Evolutionary conservation across 2,113 vertebrate genomes (phyloP).

Genomic region (Damaliscus lunatus): DNA sequence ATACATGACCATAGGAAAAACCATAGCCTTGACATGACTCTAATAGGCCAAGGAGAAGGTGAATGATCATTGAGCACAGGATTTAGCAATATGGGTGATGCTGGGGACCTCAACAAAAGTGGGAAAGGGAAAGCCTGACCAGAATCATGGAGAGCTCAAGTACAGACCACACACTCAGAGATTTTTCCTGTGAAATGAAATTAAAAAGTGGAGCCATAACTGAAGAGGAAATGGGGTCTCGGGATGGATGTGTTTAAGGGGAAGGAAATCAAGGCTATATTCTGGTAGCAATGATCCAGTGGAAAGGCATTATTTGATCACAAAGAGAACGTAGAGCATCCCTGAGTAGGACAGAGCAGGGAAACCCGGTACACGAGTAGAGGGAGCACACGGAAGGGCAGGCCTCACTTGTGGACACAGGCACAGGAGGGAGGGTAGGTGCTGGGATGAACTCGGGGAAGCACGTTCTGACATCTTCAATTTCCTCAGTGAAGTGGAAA

Average conservation of each 20-base stretch:
- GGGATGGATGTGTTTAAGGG: neutral
- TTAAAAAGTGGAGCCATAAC: neutral
- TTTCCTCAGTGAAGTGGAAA: neutral
- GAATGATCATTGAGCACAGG: neutral
- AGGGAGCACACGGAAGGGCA: neutral
- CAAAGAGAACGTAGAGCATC: neutral
- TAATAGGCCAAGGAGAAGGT: neutral
- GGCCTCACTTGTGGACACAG: fast-evolving
- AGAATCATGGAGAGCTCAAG: neutral
- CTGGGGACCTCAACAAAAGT: neutral
- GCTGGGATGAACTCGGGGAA: neutral
- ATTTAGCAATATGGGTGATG: neutral
- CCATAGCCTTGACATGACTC: neutral
- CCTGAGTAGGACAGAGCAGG: neutral
- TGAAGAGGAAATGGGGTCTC: neutral
- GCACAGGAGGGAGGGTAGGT: no score
- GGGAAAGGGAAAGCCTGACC: neutral
- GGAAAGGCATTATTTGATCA: neutral
- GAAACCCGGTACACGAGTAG: neutral
- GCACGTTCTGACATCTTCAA: neutral
- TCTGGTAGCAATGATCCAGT: neutral
- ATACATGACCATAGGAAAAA: no score
- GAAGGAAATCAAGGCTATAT: neutral
- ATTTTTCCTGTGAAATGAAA: neutral
- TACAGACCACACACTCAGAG: neutral